Base-by-base conservation (phyloP, 2,888 invertebrate genomes). In the Branchellion lobata region DNA sequence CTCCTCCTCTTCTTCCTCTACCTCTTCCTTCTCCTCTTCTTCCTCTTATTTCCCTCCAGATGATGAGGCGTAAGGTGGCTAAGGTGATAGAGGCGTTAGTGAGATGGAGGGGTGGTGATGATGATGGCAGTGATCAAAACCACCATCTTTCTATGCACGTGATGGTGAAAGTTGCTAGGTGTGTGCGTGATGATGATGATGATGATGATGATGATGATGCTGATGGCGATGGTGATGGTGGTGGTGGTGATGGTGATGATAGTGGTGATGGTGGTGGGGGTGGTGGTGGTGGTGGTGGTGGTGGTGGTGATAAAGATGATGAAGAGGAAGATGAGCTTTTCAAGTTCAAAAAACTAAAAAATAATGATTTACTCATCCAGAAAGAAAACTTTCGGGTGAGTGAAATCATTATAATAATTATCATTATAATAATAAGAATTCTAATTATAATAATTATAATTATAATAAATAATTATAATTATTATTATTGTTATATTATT, bases 21-120 rank as follows among this genome's bases (percentile, higher is more conserved):
- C 40, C 5, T 40, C 40, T 8, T 40, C 40, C 5, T 14, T 14
- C 5, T 14, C 40, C 5, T 14, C 40, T 8, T 14, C 40, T 8
- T 40, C 40, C 5, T 40, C 40, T 8, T 40, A 5, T 8, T 40
- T 14, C 5, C 14, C 40, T 8, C 14, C 40, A 40, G 24, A 5
- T n/a, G n/a, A n/a, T 57, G 21, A 18, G 61, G 5, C 5, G 24
- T 14, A 57, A 5, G 24, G 61, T 57, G n/a, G 61, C 5, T 57
- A 24, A 57, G 21, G 61, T 57, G 21, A 57, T 57, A 57, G 61
- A 57, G 21, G 61, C 61, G 61, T 14, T 57, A n/a, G 61, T 57
- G 5, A n/a, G 24, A n/a, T 57, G 61, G 61, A 24, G n/a, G 61
- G 61, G 21, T 57, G 24, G n/a, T 57, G 61, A 57, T 57, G 61